Conservation (phyloP, 2,797 vertebrate genomes). For the Sarcophilus harrisii region DNA sequence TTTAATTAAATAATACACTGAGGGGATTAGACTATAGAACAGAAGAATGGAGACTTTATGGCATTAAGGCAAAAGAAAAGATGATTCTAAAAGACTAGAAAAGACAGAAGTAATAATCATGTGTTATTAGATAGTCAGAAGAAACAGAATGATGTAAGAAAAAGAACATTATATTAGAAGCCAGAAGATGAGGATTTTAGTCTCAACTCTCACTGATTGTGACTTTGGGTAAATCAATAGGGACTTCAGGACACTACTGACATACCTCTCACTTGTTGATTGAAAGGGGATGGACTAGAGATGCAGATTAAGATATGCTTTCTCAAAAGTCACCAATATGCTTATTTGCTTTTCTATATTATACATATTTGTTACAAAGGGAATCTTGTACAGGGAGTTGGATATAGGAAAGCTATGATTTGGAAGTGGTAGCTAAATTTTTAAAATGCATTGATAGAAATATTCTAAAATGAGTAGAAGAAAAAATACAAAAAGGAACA, state of each 20-base stretch:
- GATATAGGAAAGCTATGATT: neutral
- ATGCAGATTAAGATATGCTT: neutral
- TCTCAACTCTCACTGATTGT: neutral
- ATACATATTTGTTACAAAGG: neutral
- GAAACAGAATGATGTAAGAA: neutral
- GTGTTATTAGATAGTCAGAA: slow-evolving; percentile 7
- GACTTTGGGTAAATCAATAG: neutral
- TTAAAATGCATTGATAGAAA: neutral
- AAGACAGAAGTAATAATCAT: neutral
- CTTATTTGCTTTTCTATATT: neutral
- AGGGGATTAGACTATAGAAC: slow-evolving; percentile 73
- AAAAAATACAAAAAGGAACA: too few species aligned
- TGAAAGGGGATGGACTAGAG: neutral
- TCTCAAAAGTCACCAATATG: neutral
- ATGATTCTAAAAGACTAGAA: neutral
- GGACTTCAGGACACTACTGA: too few species aligned
- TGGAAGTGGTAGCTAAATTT: neutral
- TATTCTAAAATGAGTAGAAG: neutral
- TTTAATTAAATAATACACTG: slow-evolving; percentile 73
- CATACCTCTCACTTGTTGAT: too few species aligned
- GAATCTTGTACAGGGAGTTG: neutral
- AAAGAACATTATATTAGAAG: neutral
- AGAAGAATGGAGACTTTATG: slow-evolving; percentile 37
- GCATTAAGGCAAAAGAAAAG: slow-evolving; percentile 15
- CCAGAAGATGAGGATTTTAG: neutral